phyloP scores from a whole-genome alignment of 2,888 invertebrate species.

The Drosophila stalkeri region DNA sequence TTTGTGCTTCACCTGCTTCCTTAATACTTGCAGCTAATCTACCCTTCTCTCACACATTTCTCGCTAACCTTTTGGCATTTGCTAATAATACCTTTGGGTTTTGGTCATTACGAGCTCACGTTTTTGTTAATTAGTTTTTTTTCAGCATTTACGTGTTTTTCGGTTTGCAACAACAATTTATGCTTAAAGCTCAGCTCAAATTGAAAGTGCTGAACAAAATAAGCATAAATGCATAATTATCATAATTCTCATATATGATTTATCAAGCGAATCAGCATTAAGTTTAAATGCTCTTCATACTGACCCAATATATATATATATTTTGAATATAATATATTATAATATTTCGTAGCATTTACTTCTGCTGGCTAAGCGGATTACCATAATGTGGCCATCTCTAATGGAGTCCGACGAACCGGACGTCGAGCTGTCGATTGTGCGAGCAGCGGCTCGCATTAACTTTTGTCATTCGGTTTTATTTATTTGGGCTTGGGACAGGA shows the following conservation, averaged over 20 bases:
- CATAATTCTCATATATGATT: not conserved
- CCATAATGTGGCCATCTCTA: constrained; percentile 42
- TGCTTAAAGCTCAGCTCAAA: not conserved
- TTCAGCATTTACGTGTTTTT: constrained; percentile 33
- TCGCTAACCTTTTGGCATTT: not conserved
- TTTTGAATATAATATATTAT: not conserved
- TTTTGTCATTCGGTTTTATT: constrained; percentile 52
- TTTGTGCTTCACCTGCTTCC: too few relatives aligned
- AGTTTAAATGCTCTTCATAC: not conserved
- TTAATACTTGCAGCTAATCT: not conserved
- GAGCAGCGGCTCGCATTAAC: constrained; percentile 49
- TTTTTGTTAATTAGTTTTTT: constrained; percentile 53
- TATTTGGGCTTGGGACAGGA: constrained; percentile 25
- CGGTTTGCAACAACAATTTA: not conserved
- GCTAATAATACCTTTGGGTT: not conserved
- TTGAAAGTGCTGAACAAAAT: not conserved
- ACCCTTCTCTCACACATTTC: not conserved
- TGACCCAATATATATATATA: not conserved
- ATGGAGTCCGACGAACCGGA: constrained; percentile 6
- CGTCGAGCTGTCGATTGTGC: constrained; percentile 5
- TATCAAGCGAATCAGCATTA: not conserved
- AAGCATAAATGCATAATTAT: not conserved
- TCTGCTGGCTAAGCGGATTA: constrained; percentile 10
- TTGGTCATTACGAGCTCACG: constrained; percentile 40
- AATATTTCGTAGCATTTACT: constrained; percentile 1